Percentiles rank a stretch among this genome's conserved stretches.
Conservation (phyloP, 2,113 vertebrate genomes). For the Chaetorhynchus papuensis region DNA sequence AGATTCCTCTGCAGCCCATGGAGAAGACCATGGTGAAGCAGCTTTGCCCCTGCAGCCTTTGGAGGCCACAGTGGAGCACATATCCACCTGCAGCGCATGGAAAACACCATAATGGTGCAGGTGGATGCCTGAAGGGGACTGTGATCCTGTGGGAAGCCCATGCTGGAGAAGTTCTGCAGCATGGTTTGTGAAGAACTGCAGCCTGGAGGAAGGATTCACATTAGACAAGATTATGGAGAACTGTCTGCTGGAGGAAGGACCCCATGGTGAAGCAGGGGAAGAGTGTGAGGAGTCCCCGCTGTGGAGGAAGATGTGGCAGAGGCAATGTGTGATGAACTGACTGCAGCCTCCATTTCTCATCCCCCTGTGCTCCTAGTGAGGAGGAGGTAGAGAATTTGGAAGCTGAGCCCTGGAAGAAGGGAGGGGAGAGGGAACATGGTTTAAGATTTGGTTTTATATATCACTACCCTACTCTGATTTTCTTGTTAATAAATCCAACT, state of each 20-base stretch:
- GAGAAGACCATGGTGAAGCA: neutral
- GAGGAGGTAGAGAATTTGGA: neutral
- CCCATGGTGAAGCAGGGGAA: neutral
- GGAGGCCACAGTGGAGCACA: neutral
- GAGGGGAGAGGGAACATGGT: too few species aligned
- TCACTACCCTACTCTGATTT: neutral
- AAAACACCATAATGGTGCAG: neutral
- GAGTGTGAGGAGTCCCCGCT: neutral
- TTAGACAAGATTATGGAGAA: neutral
- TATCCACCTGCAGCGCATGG: too few species aligned
- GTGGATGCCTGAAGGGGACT: neutral
- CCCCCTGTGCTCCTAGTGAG: neutral
- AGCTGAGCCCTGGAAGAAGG: neutral
- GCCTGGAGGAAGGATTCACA: too few species aligned
- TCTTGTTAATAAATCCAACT: neutral
- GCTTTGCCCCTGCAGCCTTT: neutral
- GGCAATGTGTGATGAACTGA: neutral
- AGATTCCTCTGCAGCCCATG: neutral
- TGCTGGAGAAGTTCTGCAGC: neutral
- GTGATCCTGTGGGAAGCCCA: neutral
- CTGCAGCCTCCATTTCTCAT: neutral
- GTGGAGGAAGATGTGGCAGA: neutral
- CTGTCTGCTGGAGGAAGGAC: neutral
- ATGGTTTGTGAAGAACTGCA: neutral
- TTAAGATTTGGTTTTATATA: neutral